Evolutionary conservation across 1,140 invertebrate species (phyloP).

Genomic region (Polyergus mexicanus): DNA sequence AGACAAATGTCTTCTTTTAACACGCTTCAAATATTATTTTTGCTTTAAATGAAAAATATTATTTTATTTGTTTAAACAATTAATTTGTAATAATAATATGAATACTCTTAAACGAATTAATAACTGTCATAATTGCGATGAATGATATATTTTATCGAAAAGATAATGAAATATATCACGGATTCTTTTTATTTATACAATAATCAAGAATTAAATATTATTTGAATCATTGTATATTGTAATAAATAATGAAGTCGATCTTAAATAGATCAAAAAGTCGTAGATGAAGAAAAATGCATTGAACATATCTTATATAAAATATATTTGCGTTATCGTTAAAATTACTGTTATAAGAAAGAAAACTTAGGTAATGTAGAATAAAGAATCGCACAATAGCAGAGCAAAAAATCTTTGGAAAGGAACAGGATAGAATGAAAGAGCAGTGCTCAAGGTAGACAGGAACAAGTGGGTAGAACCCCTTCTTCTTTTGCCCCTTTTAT

Average conservation of each 20-base stretch:
- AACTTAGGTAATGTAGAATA: neutral
- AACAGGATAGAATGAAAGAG: constrained; percentile 62
- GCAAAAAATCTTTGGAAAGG: constrained; percentile 50
- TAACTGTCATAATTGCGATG: neutral
- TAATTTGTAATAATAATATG: neutral
- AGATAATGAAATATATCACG: neutral
- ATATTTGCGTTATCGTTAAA: neutral
- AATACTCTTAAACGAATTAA: neutral
- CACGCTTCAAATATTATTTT: neutral
- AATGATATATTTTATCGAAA: neutral
- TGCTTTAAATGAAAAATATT: constrained; percentile 15
- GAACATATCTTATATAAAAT: neutral
- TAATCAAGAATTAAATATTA: neutral
- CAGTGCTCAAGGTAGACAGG: constrained; percentile 78
- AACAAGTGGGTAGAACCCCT: constrained; percentile 74
- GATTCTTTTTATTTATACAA: neutral
- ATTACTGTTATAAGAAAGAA: neutral
- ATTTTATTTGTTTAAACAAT: neutral
- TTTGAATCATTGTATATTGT: neutral
- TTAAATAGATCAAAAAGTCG: neutral
- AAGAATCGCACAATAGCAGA: constrained; percentile 44
- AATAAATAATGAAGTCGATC: neutral
- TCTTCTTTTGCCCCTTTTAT: constrained; percentile 67
- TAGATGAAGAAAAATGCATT: neutral
- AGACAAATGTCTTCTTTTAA: neutral